These are phyloP conservation scores for Platypus cylindrus DNA, from an alignment of 2,888 invertebrate species.

Conservation along the genomic window DNA sequence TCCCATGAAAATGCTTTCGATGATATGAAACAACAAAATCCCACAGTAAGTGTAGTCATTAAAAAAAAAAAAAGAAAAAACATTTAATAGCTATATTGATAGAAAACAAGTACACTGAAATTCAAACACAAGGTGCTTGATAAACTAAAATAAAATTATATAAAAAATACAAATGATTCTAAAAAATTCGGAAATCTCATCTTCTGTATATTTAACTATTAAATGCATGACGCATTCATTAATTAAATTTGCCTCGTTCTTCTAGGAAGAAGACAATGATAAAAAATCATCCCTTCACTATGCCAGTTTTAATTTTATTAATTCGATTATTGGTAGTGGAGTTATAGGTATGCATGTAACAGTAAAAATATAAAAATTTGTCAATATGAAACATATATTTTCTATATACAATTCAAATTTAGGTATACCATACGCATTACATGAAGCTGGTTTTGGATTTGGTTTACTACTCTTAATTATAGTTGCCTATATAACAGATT, in stretches of 20 bases:
- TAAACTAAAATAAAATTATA: too few species aligned
- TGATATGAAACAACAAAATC: slow-evolving; percentile 51
- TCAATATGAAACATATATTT: slow-evolving; percentile 1
- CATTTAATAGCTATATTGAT: too few species aligned
- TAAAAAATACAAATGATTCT: too few species aligned
- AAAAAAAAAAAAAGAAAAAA: too few species aligned
- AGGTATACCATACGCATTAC: slow-evolving; percentile 69
- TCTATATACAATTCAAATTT: slow-evolving; percentile 5
- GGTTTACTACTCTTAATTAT: slow-evolving; percentile 56
- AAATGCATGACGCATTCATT: slow-evolving; percentile 2
- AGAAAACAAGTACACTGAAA: too few species aligned
- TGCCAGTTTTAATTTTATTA: slow-evolving; percentile 79
- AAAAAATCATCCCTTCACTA: slow-evolving; percentile 55
- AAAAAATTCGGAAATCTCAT: too few species aligned
- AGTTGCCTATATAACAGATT: slow-evolving; percentile 68
- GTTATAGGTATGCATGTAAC: slow-evolving; percentile 57
- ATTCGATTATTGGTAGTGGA: slow-evolving; percentile 78
- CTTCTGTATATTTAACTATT: too few species aligned
- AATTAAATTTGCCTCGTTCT: slow-evolving; percentile 13
- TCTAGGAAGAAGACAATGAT: slow-evolving; percentile 40
- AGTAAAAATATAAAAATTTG: background rate
- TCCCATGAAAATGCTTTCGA: slow-evolving; percentile 51
- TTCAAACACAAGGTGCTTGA: too few species aligned
- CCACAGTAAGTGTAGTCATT: slow-evolving; percentile 37
- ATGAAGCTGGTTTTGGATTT: slow-evolving; percentile 67